Conservation (phyloP, 2,113 vertebrate genomes). For the Camarhynchus parvulus region DNA sequence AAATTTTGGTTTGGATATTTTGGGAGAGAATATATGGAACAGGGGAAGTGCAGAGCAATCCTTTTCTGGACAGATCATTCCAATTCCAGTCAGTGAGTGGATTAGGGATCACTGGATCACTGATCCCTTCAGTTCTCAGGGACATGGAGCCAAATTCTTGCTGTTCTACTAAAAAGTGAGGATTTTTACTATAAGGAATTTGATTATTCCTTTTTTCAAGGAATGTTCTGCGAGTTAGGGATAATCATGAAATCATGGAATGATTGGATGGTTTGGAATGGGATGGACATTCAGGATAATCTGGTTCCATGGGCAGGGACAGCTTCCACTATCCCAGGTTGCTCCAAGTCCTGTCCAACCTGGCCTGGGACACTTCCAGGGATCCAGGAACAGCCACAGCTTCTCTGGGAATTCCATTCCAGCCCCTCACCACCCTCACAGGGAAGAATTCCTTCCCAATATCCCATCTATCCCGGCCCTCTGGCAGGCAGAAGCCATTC, state of each 20-base stretch:
- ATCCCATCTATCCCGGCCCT: background rate
- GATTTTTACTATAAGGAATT: background rate
- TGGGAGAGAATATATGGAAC: background rate
- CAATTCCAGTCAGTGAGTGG: background rate
- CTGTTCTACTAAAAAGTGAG: background rate
- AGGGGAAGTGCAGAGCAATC: background rate
- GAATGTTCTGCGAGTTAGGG: background rate
- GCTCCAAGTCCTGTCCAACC: accelerated
- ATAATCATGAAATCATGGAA: background rate
- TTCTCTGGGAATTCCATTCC: accelerated
- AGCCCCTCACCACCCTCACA: accelerated
- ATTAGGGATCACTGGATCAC: accelerated
- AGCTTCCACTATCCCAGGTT: accelerated
- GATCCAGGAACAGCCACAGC: background rate
- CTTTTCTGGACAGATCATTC: background rate
- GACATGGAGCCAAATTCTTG: background rate
- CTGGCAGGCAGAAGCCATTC: background rate
- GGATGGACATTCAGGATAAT: background rate
- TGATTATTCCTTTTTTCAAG: background rate
- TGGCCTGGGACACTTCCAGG: background rate
- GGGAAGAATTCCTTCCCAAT: accelerated
- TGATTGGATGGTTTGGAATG: background rate
- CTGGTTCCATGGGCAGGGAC: background rate
- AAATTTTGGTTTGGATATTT: background rate
- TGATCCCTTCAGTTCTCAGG: background rate